Percentiles rank a stretch among this genome's conserved stretches.
Evolutionary conservation across 2,888 invertebrate species (phyloP).

Genomic region (Timandra comae): DNA sequence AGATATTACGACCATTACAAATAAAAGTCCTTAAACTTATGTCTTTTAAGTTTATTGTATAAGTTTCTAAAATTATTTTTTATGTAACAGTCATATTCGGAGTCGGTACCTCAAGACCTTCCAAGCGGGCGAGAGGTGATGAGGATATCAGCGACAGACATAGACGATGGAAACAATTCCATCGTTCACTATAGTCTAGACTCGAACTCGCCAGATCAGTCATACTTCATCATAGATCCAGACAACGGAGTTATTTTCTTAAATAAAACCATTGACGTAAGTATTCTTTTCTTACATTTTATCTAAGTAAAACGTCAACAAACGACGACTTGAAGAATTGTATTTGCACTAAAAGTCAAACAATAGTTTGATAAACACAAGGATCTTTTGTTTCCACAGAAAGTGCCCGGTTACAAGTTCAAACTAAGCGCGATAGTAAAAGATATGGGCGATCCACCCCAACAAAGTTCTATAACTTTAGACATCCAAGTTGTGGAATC

Average conservation of each 20-base stretch:
- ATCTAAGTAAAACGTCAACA: not conserved
- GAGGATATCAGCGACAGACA: constrained; percentile 94
- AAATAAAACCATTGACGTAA: constrained; percentile 79
- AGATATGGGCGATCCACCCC: constrained; percentile 82
- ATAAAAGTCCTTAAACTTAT: too few species aligned
- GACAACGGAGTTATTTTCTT: constrained; percentile 90
- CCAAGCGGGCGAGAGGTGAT: constrained; percentile 84
- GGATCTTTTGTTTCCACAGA: constrained; percentile 58
- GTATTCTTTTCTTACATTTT: constrained; percentile 34
- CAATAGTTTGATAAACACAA: constrained; percentile 7
- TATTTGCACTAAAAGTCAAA: constrained; percentile 1
- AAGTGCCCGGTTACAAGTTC: constrained; percentile 79
- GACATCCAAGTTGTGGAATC: constrained; percentile 91
- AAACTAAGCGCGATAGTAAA: constrained; percentile 84
- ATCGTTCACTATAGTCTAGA: constrained; percentile 83
- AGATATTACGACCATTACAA: too few species aligned
- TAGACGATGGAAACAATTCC: constrained; percentile 94
- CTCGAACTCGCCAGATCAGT: constrained; percentile 65
- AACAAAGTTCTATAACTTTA: constrained; percentile 84
- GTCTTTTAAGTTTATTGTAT: too few species aligned
- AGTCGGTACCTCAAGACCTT: constrained; percentile 90
- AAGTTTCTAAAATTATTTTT: constrained; percentile 13
- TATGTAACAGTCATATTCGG: constrained; percentile 71
- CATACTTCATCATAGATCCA: constrained; percentile 88
- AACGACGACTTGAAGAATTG: too few species aligned